phyloP scores from a whole-genome alignment of 2,888 invertebrate genomes.

The Hedya salicella region DNA sequence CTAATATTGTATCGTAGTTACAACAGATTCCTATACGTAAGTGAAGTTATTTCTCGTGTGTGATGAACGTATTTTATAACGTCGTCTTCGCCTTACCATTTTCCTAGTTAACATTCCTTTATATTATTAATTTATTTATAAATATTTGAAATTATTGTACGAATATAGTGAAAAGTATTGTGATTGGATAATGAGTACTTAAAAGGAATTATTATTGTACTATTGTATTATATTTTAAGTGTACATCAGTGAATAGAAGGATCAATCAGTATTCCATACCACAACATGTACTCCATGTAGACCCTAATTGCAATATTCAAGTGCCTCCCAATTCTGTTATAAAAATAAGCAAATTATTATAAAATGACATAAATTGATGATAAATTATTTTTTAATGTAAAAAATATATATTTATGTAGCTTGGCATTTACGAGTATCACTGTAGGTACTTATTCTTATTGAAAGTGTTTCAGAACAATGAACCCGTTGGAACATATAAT shows the following conservation, averaged over 20 bases:
- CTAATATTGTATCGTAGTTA: constrained; percentile 66
- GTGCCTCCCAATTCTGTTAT: constrained; percentile 25
- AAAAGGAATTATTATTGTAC: constrained; percentile 37
- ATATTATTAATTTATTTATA: constrained; percentile 47
- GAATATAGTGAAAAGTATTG: constrained; percentile 41
- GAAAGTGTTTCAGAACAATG: constrained; percentile 18
- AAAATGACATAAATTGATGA: constrained; percentile 46
- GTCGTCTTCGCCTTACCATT: constrained; percentile 57
- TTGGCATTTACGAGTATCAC: constrained; percentile 25
- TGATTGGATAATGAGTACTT: constrained; percentile 46
- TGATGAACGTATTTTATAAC: constrained; percentile 59
- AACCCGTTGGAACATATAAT: constrained; percentile 8
- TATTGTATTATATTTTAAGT: constrained; percentile 31
- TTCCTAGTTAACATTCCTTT: constrained; percentile 69
- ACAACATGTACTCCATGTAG: constrained; percentile 18
- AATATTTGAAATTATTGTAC: constrained; percentile 34
- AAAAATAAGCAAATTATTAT: constrained; percentile 40
- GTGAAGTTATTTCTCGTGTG: constrained; percentile 55
- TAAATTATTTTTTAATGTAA: constrained; percentile 44
- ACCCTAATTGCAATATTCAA: constrained; percentile 28
- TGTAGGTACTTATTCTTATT: constrained; percentile 13
- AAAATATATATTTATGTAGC: constrained; percentile 43
- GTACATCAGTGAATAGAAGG: not conserved
- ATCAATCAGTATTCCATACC: constrained; percentile 28
- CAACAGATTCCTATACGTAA: constrained; percentile 62